Percentiles rank a stretch among this genome's conserved stretches.
Evolutionary conservation across 2,797 vertebrate species (phyloP).

Genomic region (Liasis olivaceus): DNA sequence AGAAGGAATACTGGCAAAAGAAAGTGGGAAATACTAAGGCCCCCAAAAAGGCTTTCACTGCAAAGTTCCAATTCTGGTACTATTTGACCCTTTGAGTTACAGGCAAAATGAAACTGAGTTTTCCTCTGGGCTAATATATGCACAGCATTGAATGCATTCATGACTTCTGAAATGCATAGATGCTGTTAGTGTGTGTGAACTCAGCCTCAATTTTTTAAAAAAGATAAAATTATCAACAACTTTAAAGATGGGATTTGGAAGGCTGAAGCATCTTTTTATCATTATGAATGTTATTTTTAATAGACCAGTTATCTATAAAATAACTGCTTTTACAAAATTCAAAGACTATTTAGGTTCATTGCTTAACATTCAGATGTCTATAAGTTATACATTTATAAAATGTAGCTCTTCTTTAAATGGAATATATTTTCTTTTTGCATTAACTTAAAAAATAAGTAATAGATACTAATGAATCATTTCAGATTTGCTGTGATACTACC

Average conservation of each 20-base stretch:
- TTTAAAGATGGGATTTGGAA: neutral
- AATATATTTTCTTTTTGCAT: neutral
- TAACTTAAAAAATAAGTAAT: neutral
- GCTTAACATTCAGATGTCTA: neutral
- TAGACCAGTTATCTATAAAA: neutral
- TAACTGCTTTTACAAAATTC: neutral
- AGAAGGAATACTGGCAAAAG: neutral
- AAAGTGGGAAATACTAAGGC: neutral
- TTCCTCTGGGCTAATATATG: neutral
- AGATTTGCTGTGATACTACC: neutral
- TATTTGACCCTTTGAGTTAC: neutral
- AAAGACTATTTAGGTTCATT: neutral
- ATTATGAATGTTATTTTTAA: neutral
- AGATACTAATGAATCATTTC: neutral
- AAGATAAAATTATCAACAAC: neutral
- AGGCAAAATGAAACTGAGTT: neutral
- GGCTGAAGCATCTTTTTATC: neutral
- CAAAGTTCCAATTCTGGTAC: neutral
- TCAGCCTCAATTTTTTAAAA: neutral
- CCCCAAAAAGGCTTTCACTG: neutral
- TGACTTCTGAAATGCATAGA: neutral
- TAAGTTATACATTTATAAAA: neutral
- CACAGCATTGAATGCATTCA: neutral
- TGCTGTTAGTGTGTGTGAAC: neutral
- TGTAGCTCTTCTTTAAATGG: neutral